Base-by-base conservation (phyloP, 2,888 invertebrate species). In the Cephus runcator region DNA sequence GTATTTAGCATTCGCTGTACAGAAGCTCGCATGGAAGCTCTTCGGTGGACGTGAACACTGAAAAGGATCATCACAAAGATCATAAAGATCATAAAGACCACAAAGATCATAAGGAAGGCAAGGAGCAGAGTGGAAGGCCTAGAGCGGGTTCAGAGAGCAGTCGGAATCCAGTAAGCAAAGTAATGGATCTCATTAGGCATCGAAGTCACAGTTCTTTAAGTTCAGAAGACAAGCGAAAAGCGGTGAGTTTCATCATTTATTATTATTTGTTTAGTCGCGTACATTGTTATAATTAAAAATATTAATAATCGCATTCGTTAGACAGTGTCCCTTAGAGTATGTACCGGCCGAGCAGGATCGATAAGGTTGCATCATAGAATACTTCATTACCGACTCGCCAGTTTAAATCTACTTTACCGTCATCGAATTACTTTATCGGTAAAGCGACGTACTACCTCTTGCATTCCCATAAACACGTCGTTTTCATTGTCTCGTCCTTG, bases 101-200 rank as follows among this genome's bases (percentile, higher is more conserved):
- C 31, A 88, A 81, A 80, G 88, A 90, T 11, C 84, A 85, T 78
- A 83, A 84, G 75, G 86, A 85, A 33, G 73, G 81, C 68, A 85
- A 85, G 75, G 87, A 87, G 73, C 85, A 85, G 3, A 82, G 83
- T 74, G 85, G 84, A 68, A 84, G 91, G 76, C 89, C 89, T 3
- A 84, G 91, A 81, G 87, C 90, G 40, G 90, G 90, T 11, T 94
- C 95, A 0, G 94, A 95, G 84, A 93, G 92, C 77, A 93, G 92
- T 84, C 92, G 94, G 83, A 96, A 96, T 86, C 96, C 97, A 3
- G 97, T 98, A 93, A 96, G 96, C 82, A 97, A 97, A 93, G 97
- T 98, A 75, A 97, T 97, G 95, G 97, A 98, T 91, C 95, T 97
- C 89, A 97, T 98, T 92, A 94, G 97, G 79, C 95, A 95, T 91